Evolutionary conservation across 2,113 vertebrate species (phyloP).

Genomic region (Rhea americana): DNA sequence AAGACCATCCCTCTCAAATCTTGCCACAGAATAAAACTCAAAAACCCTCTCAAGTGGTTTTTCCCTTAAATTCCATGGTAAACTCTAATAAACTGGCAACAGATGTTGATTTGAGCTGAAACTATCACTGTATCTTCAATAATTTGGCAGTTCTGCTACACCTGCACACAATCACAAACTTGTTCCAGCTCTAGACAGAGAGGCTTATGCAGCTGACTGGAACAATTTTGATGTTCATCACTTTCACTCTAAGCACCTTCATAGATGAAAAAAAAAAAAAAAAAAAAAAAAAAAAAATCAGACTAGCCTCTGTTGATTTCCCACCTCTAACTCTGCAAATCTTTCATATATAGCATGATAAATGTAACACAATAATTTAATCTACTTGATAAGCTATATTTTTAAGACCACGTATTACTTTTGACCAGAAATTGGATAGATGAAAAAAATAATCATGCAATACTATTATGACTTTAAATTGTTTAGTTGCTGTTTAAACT

Average conservation of each 20-base stretch:
- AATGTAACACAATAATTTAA: background rate
- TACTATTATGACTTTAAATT: background rate
- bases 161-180: background rate
- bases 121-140: background rate
- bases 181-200: background rate
- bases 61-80: background rate
- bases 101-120: background rate
- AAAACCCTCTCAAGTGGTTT: background rate
- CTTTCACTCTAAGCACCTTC: background rate
- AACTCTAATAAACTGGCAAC: background rate
- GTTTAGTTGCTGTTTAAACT: background rate
- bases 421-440: background rate
- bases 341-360: background rate
- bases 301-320: background rate
- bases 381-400: background rate
- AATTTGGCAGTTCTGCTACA: background rate
- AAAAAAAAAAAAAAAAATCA: background rate
- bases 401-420: background rate
- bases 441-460: background rate
- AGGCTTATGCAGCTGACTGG: background rate
- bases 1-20: background rate
- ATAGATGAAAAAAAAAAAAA: too few species aligned
- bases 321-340: background rate
- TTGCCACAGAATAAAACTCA: background rate
- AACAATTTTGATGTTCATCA: background rate